These are phyloP conservation scores for Monochamus saltuarius DNA, from an alignment of 1,140 invertebrate species.

Conservation along the genomic window DNA sequence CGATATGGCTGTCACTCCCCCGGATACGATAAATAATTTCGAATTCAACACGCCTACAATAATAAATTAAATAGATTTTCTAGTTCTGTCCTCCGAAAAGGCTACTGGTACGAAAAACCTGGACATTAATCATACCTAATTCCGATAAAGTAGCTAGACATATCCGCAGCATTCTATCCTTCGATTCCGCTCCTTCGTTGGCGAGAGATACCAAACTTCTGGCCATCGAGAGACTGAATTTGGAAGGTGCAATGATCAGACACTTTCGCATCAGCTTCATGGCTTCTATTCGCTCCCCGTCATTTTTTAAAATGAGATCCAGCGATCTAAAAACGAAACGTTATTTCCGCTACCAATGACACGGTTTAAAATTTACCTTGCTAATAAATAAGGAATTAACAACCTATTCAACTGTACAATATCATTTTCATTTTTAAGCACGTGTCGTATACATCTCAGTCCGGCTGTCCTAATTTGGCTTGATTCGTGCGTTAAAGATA, in stretches of 20 bases:
- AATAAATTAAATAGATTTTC: neutral
- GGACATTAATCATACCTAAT: slow-evolving; percentile 59
- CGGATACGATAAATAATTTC: slow-evolving; percentile 74
- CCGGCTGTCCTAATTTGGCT: slow-evolving; percentile 87
- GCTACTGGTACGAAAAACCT: neutral
- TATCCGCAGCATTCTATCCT: slow-evolving; percentile 76
- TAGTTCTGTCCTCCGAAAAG: neutral
- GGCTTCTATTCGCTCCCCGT: slow-evolving; percentile 87
- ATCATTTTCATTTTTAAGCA: slow-evolving; percentile 75
- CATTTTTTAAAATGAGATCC: slow-evolving; percentile 81
- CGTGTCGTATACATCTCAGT: slow-evolving; percentile 80
- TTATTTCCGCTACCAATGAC: neutral
- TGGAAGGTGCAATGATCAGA: slow-evolving; percentile 64
- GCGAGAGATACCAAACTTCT: slow-evolving; percentile 80
- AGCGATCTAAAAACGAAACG: slow-evolving; percentile 61
- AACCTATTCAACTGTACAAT: slow-evolving; percentile 75
- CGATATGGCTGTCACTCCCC: slow-evolving; percentile 79
- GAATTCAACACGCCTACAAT: slow-evolving; percentile 78
- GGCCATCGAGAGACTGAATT: slow-evolving; percentile 66
- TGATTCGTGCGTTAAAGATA: slow-evolving; percentile 80
- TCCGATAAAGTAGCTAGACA: slow-evolving; percentile 85
- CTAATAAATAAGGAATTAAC: slow-evolving; percentile 79
- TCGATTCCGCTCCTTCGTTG: slow-evolving; percentile 74
- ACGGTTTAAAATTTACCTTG: slow-evolving; percentile 57
- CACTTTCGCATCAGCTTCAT: slow-evolving; percentile 77